These are phyloP conservation scores for Limnephilus marmoratus DNA, from an alignment of 2,888 invertebrate species.

Conservation along the genomic window DNA sequence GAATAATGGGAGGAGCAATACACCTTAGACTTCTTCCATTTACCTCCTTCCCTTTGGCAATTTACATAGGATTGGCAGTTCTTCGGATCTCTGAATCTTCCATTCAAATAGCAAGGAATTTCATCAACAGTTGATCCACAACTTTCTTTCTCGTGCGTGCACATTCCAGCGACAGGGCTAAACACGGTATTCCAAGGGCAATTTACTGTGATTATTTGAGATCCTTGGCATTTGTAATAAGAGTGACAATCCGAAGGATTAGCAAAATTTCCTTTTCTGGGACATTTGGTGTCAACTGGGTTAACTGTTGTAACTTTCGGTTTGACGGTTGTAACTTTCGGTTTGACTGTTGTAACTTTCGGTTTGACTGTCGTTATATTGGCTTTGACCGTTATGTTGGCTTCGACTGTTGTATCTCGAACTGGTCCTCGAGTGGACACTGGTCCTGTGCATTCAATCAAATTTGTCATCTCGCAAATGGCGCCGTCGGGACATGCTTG, in stretches of 20 bases:
- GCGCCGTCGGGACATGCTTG: background rate
- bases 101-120: slow-evolving; percentile 47
- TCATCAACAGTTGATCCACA: slow-evolving; percentile 16
- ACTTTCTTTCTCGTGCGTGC: slow-evolving; percentile 9
- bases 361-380: background rate
- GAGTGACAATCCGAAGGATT: slow-evolving; percentile 50
- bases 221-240: slow-evolving; percentile 45
- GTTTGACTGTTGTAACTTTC: background rate
- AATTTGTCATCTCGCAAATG: background rate
- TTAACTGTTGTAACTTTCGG: background rate
- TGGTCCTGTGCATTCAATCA: background rate
- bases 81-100: slow-evolving; percentile 46
- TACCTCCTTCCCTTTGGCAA: slow-evolving; percentile 24
- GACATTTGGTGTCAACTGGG: slow-evolving; percentile 1
- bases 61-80: slow-evolving; percentile 39
- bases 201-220: background rate
- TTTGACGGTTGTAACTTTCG: background rate
- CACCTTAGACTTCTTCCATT: background rate
- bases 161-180: slow-evolving; percentile 9
- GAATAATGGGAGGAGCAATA: background rate
- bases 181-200: slow-evolving; percentile 42
- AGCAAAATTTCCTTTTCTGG: slow-evolving; percentile 30
- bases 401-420: too few relatives aligned
- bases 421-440: too few relatives aligned
- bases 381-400: background rate